phyloP scores from a whole-genome alignment of 2,797 vertebrate species.

The Amniataba percoides region DNA sequence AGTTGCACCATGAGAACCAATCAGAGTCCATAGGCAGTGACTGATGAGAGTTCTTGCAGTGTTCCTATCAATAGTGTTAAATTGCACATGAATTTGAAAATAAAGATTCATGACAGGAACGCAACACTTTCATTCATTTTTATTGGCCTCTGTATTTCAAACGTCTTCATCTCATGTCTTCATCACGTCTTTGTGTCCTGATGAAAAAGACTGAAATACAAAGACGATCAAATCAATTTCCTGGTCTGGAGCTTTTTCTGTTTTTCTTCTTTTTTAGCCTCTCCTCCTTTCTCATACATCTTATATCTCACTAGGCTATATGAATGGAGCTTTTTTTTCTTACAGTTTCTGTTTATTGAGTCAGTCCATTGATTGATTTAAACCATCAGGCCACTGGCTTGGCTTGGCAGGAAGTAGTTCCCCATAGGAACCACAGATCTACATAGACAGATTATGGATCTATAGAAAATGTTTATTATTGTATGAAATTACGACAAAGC shows the following conservation, averaged over 20 bases:
- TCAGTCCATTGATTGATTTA: neutral
- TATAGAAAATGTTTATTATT: neutral
- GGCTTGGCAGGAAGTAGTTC: neutral
- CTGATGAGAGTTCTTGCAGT: constrained; percentile 27
- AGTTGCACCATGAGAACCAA: fast-evolving
- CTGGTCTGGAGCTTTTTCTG: neutral
- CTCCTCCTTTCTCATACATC: neutral
- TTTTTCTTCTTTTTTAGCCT: neutral
- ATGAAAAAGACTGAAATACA: constrained; percentile 6
- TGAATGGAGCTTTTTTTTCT: neutral
- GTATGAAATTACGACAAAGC: neutral
- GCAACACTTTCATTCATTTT: constrained; percentile 24
- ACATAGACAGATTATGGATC: neutral
- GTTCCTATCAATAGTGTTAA: constrained; percentile 27
- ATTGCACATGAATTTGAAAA: neutral
- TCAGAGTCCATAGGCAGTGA: constrained; percentile 46
- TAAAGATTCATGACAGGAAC: neutral
- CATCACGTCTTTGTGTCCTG: constrained; percentile 3
- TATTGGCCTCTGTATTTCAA: constrained; percentile 32
- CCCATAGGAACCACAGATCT: neutral
- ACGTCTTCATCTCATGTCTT: neutral
- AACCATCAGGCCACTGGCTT: neutral
- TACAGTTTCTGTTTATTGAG: neutral
- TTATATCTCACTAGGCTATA: too few relatives aligned
- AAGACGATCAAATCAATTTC: constrained; percentile 14